Base-by-base conservation (phyloP, 2,888 invertebrate species). In the Lepidocyrtinus sp. region DNA sequence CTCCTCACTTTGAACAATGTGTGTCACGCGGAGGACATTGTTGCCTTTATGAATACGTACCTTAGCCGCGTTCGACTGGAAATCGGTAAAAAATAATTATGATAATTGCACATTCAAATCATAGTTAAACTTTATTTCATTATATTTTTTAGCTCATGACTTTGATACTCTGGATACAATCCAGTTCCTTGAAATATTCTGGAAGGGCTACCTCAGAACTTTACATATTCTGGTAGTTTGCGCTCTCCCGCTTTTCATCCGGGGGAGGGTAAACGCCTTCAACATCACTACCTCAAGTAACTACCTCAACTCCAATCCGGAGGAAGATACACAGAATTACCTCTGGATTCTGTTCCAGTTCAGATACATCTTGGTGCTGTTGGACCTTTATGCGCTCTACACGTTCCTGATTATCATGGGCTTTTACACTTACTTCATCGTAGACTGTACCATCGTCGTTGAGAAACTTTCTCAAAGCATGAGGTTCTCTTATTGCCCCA, bases 11-110 rank as follows among this genome's bases (percentile, higher is more conserved):
- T 76, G 7, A 81, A 81, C 27, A 81, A 81, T 64, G 22, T 81
- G 12, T 76, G 67, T 17, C 71, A 81, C 50, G 59, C 72, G n/a
- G 76, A 73, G 17, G 81, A 76, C 59, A 76, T 81, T 5, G 73
- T 77, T 7, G 72, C 73, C 25, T 76, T 76, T 22, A 73, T 81
- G 68, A 81, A 81, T 69, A 81, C 81, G 65, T 81, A 81, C 71
- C 72, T 72, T 24, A 59, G 71, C 26, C 45, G 81, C 22, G 76
- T 81, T 25, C 67, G 81, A 64, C 17, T 68, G n/a, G 68, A 81
- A 63, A 73, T 76, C 3, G 81, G 81, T 81, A 50, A 12, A 46
- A 27, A 22, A 62, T 22, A n/a, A 7, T 2, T 55, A 17, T 24
- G 12, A 50, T 24, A 59, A 7, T 70, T 22, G 15, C 5, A 46